A percentile compares a stretch with the other conserved stretches of the same genome.
Evolutionary conservation across 2,113 vertebrate genomes (phyloP).

Genomic region (Lipotes vexillifer): DNA sequence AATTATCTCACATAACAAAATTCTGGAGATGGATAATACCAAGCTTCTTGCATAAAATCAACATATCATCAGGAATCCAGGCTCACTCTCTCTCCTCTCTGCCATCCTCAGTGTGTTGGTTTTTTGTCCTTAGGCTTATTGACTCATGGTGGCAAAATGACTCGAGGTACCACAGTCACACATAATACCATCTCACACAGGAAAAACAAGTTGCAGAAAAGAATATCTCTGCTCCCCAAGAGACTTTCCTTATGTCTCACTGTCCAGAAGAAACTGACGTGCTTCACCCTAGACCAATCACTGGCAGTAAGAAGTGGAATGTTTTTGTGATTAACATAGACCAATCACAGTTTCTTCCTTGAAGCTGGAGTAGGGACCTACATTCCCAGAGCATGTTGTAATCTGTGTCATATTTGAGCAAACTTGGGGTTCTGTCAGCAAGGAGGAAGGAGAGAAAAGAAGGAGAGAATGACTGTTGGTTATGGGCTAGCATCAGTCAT

Average conservation of each 20-base stretch:
- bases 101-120: accelerated
- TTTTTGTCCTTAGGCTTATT: neutral
- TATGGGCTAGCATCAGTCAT: neutral
- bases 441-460: no score
- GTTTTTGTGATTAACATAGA: neutral
- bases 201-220: neutral
- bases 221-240: neutral
- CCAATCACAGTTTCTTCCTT: neutral
- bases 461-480: neutral
- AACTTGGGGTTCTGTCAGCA: neutral
- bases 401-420: neutral
- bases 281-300: neutral
- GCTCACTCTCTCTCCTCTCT: neutral
- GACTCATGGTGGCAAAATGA: neutral
- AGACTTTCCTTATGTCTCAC: neutral
- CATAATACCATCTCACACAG: neutral
- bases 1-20: neutral
- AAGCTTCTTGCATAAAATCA: neutral
- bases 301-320: neutral
- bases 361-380: accelerated
- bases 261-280: neutral
- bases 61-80: neutral
- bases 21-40: neutral
- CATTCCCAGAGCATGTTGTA: neutral
- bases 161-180: neutral